Evolutionary conservation across 2,888 invertebrate species (phyloP).

Genomic region (Venusia cambrica): DNA sequence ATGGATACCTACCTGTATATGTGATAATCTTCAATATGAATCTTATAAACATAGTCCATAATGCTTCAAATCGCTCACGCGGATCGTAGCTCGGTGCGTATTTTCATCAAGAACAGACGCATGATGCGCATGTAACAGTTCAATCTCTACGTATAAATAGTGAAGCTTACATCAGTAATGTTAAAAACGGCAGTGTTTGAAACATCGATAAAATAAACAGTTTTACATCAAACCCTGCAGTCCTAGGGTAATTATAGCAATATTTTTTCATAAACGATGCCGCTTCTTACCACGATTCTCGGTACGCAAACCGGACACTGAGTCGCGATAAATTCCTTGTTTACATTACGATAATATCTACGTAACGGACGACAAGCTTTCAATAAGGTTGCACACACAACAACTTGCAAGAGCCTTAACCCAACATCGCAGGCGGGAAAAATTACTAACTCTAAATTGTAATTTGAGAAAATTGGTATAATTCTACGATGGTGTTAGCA

Average conservation of each 20-base stretch:
- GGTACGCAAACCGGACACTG: slow-evolving; percentile 53
- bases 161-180: slow-evolving; percentile 46
- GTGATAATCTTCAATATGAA: slow-evolving; percentile 4
- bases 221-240: slow-evolving; percentile 48
- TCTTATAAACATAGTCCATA: slow-evolving; percentile 12
- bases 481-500: slow-evolving; percentile 71
- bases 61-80: slow-evolving; percentile 16
- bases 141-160: slow-evolving; percentile 47
- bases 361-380: slow-evolving; percentile 43
- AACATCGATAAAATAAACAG: slow-evolving; percentile 53
- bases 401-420: slow-evolving; percentile 24
- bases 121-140: slow-evolving; percentile 43
- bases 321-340: slow-evolving; percentile 55
- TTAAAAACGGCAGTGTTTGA: slow-evolving; percentile 48
- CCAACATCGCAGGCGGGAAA: slow-evolving; percentile 5
- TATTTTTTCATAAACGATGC: slow-evolving; percentile 37
- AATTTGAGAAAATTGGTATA: slow-evolving; percentile 75
- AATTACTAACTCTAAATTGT: slow-evolving; percentile 20
- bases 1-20: slow-evolving; percentile 11
- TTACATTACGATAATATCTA: slow-evolving; percentile 54
- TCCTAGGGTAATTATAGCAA: slow-evolving; percentile 47
- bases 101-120: slow-evolving; percentile 41
- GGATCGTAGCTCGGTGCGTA: slow-evolving; percentile 23
- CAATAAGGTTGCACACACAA: slow-evolving; percentile 37
- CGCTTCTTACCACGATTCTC: slow-evolving; percentile 47